These are phyloP conservation scores for Vulpes ferrilata DNA, from an alignment of 2,113 vertebrate genomes.

Conservation along the genomic window DNA sequence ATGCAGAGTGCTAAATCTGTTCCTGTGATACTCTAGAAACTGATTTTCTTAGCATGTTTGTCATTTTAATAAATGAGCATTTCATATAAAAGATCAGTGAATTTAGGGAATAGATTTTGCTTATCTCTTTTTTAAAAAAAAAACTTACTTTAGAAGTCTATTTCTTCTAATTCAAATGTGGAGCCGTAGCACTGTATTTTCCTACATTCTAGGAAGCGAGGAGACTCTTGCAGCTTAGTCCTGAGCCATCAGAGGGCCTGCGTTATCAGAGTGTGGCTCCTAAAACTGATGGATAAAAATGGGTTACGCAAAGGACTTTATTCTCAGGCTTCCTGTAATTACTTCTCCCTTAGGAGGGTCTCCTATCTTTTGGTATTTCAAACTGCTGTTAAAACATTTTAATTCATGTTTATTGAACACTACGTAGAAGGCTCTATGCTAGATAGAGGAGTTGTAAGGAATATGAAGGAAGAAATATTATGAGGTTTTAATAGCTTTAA, in stretches of 20 bases:
- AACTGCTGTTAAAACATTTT: background rate
- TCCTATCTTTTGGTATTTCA: background rate
- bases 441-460: background rate
- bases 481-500: constrained; percentile 9
- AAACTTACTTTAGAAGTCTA: background rate
- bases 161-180: background rate
- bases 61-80: background rate
- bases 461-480: background rate
- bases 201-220: background rate
- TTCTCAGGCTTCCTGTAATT: background rate
- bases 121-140: background rate
- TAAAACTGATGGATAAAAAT: background rate
- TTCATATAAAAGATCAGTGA: background rate
- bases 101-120: background rate
- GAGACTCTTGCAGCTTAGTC: background rate
- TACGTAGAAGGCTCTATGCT: background rate
- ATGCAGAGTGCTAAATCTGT: background rate
- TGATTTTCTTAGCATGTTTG: background rate
- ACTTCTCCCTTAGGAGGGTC: background rate
- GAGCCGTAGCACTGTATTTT: background rate
- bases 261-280: background rate
- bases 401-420: constrained; percentile 16
- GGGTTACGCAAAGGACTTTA: background rate
- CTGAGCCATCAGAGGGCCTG: background rate
- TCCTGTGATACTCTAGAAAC: background rate